These are phyloP conservation scores for Argyresthia goedartella DNA, from an alignment of 2,888 invertebrate genomes.

Conservation along the genomic window DNA sequence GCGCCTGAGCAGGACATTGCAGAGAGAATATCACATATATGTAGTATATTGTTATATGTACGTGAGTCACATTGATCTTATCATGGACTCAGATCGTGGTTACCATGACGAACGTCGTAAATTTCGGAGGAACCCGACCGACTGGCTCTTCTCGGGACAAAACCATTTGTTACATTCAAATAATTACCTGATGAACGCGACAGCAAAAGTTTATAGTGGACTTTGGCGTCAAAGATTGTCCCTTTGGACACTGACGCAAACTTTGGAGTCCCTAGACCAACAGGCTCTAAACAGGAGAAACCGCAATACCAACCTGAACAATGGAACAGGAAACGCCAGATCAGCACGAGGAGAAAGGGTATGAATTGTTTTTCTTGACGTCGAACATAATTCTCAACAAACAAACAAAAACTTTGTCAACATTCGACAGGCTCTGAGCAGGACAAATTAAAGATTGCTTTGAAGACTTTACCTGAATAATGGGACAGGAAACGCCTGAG, in stretches of 20 bases:
- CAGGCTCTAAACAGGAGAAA: conserved; percentile 52
- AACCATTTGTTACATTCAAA: conserved; percentile 4
- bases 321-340: conserved; percentile 61
- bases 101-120: conserved; percentile 73
- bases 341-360: conserved; percentile 40
- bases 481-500: conserved; percentile 75
- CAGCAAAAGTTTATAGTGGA: conserved; percentile 73
- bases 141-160: conserved; percentile 72
- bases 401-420: conserved; percentile 51
- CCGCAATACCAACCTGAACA: conserved; percentile 28
- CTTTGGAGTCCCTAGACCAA: conserved; percentile 64
- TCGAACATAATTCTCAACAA: conserved; percentile 34
- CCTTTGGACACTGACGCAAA: conserved; percentile 66
- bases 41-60: no score
- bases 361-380: conserved; percentile 14
- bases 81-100: conserved; percentile 67
- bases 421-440: conserved; percentile 50
- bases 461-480: conserved; percentile 48
- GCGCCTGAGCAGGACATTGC: conserved; percentile 77
- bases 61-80: no score
- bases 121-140: conserved; percentile 77
- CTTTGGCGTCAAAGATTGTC: conserved; percentile 68
- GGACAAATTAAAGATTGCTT: neutral
- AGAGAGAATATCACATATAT: conserved; percentile 63
- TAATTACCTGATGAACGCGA: conserved; percentile 59